A percentile compares a stretch with the other conserved stretches of the same genome.
These are phyloP conservation scores for Paguma larvata DNA, from an alignment of 2,797 vertebrate genomes.

Conservation along the genomic window DNA sequence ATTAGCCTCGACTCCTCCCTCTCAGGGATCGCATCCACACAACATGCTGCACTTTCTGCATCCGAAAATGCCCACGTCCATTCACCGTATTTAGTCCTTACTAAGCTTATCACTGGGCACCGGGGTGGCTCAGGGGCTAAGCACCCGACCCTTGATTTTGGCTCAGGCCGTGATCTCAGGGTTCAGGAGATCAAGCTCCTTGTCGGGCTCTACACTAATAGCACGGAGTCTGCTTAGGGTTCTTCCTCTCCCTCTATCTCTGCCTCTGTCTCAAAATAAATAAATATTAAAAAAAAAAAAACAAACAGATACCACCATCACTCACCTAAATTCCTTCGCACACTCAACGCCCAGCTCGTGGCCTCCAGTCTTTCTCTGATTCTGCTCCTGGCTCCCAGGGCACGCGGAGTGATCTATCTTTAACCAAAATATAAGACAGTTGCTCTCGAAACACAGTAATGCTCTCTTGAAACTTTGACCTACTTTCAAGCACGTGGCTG, in stretches of 20 bases:
- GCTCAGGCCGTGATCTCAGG: too few relatives aligned
- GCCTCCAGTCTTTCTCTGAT: fast-evolving
- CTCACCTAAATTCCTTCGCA: background rate
- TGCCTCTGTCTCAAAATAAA: too few relatives aligned
- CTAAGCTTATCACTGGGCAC: background rate
- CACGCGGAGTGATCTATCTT: background rate
- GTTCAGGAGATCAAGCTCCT: too few relatives aligned
- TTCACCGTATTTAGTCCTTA: background rate
- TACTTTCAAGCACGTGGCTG: background rate
- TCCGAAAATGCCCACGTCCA: background rate
- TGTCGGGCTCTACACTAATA: too few relatives aligned
- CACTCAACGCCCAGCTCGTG: too few relatives aligned
- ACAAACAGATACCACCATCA: background rate
- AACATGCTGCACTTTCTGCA: fast-evolving
- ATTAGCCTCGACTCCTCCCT: background rate
- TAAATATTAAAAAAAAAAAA: too few relatives aligned
- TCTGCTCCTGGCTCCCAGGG: background rate
- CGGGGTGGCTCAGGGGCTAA: too few relatives aligned
- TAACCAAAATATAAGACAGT: background rate
- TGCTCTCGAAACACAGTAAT: background rate
- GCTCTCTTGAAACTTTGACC: background rate
- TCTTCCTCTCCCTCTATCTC: too few relatives aligned
- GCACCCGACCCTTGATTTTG: too few relatives aligned
- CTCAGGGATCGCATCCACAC: background rate
- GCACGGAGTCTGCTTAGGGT: too few relatives aligned